Base-by-base conservation (phyloP, 2,888 invertebrate genomes). In the Rambutsinella grinnellia region DNA sequence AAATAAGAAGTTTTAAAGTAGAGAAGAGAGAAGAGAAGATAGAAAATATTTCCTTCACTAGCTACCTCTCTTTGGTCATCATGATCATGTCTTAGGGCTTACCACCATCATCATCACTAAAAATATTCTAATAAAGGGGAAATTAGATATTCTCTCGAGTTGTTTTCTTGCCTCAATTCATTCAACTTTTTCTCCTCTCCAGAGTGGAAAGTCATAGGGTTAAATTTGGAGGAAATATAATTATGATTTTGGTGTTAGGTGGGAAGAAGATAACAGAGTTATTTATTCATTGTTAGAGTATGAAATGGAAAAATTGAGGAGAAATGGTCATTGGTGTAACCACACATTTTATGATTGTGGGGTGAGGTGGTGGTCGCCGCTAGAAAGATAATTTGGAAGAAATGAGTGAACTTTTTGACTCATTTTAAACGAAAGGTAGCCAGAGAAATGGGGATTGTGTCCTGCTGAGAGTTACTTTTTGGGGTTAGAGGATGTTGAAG, bases 21-120 rank as follows among this genome's bases (percentile, higher is more conserved):
- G 13, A 5, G 36, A 5, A 36, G 13, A 36, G 36, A 36, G 13
- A 13, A 13, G 36, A 5, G 6, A 36, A 8, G n/a, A n/a, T n/a
- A n/a, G n/a, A n/a, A n/a, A n/a, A n/a, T n/a, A n/a, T n/a, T n/a
- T n/a, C n/a, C n/a, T n/a, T n/a, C n/a, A n/a, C n/a, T n/a, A n/a
- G n/a, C n/a, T n/a, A n/a, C n/a, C n/a, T n/a, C 49, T 44, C 28
- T 47, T 61, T 74, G 74, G 74, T 74, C 74, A 74, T 72, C 65
- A 51, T 56, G 19, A 47, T 47, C 49, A 71, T 36, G 6, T 36
- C 36, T 5, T 36, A 36, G 36, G 36, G 36, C 13, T 36, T 36
- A 47, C 57, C 58, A 44, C 63, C 63, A 60, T 27, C 36, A 36
- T 13, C 36, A 17, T 44, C 47, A 56, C 17, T 27, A 28, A 17